phyloP scores from a whole-genome alignment of 2,797 vertebrate species.

The Sebastes itinus region DNA sequence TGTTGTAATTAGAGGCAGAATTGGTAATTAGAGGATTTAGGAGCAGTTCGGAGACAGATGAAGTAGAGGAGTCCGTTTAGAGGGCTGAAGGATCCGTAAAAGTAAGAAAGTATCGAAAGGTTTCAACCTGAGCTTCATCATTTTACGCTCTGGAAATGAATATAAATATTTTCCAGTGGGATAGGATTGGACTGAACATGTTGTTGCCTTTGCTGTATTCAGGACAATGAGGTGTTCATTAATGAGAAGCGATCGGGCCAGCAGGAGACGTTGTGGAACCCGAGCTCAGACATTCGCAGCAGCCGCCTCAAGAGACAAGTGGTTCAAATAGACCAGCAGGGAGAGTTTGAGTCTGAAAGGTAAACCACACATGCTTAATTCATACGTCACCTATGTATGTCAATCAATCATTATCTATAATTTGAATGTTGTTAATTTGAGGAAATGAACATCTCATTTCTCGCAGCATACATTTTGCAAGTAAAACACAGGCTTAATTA shows the following conservation, averaged over 20 bases:
- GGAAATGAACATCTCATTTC: not conserved
- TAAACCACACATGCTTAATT: conserved; percentile 49
- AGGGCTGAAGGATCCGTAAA: not conserved
- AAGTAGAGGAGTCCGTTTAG: not conserved
- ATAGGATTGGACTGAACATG: not conserved
- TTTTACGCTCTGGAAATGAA: not conserved
- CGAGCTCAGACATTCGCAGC: conserved; percentile 84
- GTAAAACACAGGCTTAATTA: not conserved
- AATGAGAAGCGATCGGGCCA: conserved; percentile 83
- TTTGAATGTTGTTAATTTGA: not conserved
- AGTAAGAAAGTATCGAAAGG: not conserved
- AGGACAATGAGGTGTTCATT: conserved; percentile 94
- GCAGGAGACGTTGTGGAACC: conserved; percentile 89
- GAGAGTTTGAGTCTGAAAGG: conserved; percentile 93
- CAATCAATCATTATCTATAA: not conserved
- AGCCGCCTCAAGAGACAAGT: conserved; percentile 90
- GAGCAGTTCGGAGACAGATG: not conserved
- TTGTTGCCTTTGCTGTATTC: conserved; percentile 15
- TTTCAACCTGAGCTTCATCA: not conserved
- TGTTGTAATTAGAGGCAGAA: not conserved
- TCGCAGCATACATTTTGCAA: not conserved
- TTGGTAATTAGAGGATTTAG: conserved; percentile 1
- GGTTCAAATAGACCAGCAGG: conserved; percentile 90
- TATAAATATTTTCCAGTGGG: not conserved
- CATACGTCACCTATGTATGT: not conserved